Conservation (phyloP, 1,140 invertebrate species). For the Cyrtorhinus lividipennis region DNA sequence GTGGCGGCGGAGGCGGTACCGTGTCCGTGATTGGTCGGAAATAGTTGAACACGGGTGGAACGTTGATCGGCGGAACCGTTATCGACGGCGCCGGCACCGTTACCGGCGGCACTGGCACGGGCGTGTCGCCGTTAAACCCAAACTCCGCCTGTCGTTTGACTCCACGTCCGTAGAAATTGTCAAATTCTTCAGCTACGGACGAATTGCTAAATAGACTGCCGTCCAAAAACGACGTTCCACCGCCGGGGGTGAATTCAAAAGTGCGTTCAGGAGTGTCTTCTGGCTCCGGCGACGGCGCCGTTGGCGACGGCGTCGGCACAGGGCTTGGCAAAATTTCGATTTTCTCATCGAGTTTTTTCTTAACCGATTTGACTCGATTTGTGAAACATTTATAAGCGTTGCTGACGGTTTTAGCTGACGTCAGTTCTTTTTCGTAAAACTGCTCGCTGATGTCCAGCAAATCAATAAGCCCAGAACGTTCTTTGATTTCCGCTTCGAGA, state of each 20-base stretch:
- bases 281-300: conserved; percentile 71
- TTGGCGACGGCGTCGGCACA: conserved; percentile 51
- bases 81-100: not conserved
- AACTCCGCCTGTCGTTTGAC: not conserved
- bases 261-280: conserved; percentile 35
- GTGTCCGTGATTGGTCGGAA: not conserved
- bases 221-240: conserved; percentile 9
- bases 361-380: conserved; percentile 63
- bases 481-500: conserved; percentile 66
- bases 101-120: not conserved
- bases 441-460: conserved; percentile 62
- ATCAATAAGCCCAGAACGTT: conserved; percentile 56
- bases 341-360: conserved; percentile 69
- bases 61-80: not conserved
- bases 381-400: conserved; percentile 89
- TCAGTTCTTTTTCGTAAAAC: conserved; percentile 76
- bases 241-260: not conserved
- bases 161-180: not conserved
- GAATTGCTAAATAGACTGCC: not conserved
- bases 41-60: not conserved
- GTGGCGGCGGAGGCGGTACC: conserved; percentile 12
- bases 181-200: not conserved
- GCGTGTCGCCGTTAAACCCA: no score
- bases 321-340: conserved; percentile 44
- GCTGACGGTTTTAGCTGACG: conserved; percentile 83